Evolutionary conservation across 2,888 invertebrate species (phyloP).

Genomic region (Epinotia brunnichana): DNA sequence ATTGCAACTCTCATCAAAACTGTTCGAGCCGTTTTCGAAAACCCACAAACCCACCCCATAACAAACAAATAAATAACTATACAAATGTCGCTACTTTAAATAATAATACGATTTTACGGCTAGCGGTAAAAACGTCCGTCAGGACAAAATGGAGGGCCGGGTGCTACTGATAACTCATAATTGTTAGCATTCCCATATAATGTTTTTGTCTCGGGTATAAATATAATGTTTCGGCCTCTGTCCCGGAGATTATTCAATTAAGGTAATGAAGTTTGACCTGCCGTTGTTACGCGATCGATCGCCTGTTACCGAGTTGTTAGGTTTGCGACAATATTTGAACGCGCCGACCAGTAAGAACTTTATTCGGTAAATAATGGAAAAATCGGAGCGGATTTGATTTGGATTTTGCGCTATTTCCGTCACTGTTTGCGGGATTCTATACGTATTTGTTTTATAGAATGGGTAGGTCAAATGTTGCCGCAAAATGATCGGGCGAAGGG

Average conservation of each 20-base stretch:
- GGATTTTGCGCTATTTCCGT: constrained; percentile 1
- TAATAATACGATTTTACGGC: too few relatives aligned
- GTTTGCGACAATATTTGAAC: constrained; percentile 58
- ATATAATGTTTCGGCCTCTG: constrained; percentile 8
- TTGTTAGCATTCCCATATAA: constrained; percentile 27
- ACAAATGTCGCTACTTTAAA: too few relatives aligned
- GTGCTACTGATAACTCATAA: constrained; percentile 16
- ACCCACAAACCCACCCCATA: too few relatives aligned
- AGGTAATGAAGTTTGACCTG: constrained; percentile 58
- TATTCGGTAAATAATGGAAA: constrained; percentile 28
- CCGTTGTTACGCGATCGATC: constrained; percentile 54
- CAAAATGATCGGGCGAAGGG: neutral
- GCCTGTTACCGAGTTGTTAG: constrained; percentile 44
- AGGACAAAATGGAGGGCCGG: constrained; percentile 14
- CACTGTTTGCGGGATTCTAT: neutral
- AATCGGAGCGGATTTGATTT: constrained; percentile 17
- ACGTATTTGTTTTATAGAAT: constrained; percentile 6
- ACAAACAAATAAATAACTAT: too few relatives aligned
- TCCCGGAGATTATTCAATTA: constrained; percentile 56
- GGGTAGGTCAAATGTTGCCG: neutral
- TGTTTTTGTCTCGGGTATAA: constrained; percentile 35
- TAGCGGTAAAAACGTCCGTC: neutral
- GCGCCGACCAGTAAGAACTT: constrained; percentile 32
- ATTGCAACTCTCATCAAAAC: too few relatives aligned
- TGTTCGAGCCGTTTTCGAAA: too few relatives aligned